Evolutionary conservation across 23 tunicate species (phyloP).

Genomic region (Halocynthia aurantium): DNA sequence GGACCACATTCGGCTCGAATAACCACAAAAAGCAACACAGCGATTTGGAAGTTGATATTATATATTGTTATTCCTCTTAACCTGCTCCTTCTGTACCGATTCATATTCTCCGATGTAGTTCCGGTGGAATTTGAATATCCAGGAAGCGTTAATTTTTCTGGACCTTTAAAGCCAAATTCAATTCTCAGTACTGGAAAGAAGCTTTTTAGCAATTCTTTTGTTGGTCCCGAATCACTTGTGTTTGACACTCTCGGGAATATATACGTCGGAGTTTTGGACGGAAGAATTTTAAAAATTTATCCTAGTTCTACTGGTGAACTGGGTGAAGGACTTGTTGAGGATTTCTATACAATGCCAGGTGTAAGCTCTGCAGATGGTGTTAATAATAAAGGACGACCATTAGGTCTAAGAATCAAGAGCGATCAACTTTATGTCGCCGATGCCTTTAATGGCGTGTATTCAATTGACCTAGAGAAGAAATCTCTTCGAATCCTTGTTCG

Average conservation of each 20-base stretch:
- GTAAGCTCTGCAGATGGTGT: neutral
- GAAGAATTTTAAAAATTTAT: slow-evolving; percentile 11
- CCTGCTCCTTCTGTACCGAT: too few relatives aligned
- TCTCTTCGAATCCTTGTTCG: neutral
- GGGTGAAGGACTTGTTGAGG: slow-evolving; percentile 5
- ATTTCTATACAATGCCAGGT: neutral
- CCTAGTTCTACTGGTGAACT: slow-evolving; percentile 22
- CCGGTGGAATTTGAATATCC: too few relatives aligned
- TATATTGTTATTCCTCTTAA: too few relatives aligned
- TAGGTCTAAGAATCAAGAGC: neutral
- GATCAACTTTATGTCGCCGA: neutral
- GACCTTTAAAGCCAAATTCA: too few relatives aligned
- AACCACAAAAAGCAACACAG: too few relatives aligned
- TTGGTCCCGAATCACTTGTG: slow-evolving; percentile 16
- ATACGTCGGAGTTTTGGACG: slow-evolving; percentile 9
- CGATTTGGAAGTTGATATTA: too few relatives aligned
- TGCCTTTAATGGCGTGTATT: neutral
- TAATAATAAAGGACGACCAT: neutral
- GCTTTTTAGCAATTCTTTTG: too few relatives aligned
- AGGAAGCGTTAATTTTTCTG: too few relatives aligned
- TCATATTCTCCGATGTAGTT: too few relatives aligned
- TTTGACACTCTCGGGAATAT: slow-evolving; percentile 8
- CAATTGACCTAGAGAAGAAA: neutral
- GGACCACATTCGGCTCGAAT: too few relatives aligned
- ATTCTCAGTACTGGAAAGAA: too few relatives aligned